Evolutionary conservation across 2,113 vertebrate genomes (phyloP), one percentile per base, ranked within the genome.

Genomic region (Cyanistes caeruleus): DNA sequence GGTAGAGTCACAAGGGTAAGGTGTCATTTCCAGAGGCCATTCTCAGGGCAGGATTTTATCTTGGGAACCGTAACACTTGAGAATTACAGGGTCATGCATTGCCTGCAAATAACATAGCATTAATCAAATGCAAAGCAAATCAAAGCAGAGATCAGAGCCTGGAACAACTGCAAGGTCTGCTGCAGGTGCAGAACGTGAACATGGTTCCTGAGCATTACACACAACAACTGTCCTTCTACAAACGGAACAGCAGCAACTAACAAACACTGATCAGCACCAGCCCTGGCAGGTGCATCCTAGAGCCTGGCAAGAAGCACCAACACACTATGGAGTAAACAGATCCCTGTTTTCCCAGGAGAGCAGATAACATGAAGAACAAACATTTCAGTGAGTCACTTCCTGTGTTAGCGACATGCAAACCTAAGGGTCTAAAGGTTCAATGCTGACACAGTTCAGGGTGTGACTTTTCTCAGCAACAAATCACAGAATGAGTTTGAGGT

Each of bases 381-480:
- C 76, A 84, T 20, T 52, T 75, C 3, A 20, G 28, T 93, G 92
- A 96, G 91, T 96, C 94, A 95, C 60, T 87, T 94, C 73, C 90
- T 11, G 5, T 30, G 41, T 18, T 52, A 19, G 30, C 49, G 25
- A 79, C 85, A 48, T 4, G 25, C 1, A 6, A 92, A 60, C 2
- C 1, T 11, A 30, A 3, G 22, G 22, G 65, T 67, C 48, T 77
- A 64, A 90, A 96, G 53, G 76, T 83, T 67, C 68, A 73, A 9
- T 0, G 1, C 46, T 69, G 60, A n/a, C 79, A 53, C 15, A 7
- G 13, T 44, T 81, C 13, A 87, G 88, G 93, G 86, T 73, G 68
- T 59, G 81, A 76, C 65, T 82, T 67, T 49, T 73, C 65, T 80
- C 53, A 59, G 37, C 0, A 43, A 46, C 60, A 85, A 69, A 65